Percentiles rank a stretch among this genome's conserved stretches.
phyloP scores from a whole-genome alignment of 2,113 vertebrate genomes.

The Megaceryle torquata region DNA sequence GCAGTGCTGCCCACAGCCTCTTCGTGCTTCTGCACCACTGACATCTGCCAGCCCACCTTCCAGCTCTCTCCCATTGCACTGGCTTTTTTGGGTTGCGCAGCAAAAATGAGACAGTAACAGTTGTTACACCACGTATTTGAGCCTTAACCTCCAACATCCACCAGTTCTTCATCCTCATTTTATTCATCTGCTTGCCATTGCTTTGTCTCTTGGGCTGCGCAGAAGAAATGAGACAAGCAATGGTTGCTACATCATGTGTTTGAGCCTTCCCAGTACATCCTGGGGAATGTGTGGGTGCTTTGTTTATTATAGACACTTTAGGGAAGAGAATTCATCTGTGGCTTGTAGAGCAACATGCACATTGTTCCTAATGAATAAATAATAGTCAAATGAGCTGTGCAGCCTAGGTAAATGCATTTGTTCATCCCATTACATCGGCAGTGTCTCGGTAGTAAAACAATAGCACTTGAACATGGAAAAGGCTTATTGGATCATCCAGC shows the following conservation, averaged over 20 bases:
- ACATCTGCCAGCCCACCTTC: neutral
- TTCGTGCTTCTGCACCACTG: fast-evolving
- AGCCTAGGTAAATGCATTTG: neutral
- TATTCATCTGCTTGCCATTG: neutral
- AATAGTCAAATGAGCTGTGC: conserved; percentile 23
- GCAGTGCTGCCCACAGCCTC: fast-evolving
- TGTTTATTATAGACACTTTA: neutral
- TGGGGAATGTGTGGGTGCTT: neutral
- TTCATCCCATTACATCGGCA: neutral
- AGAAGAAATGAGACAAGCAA: neutral
- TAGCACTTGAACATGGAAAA: neutral
- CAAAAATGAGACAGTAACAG: neutral
- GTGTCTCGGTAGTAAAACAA: conserved; percentile 11
- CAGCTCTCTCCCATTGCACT: neutral
- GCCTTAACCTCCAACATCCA: neutral
- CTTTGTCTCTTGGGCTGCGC: neutral
- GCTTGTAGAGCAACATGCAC: neutral
- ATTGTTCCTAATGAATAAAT: conserved; percentile 47
- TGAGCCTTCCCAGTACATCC: neutral
- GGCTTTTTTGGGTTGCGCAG: neutral
- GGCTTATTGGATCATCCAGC: neutral
- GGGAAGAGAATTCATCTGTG: neutral
- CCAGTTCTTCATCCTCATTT: neutral
- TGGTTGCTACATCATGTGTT: fast-evolving
- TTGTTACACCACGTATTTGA: neutral